Base-by-base conservation (phyloP, 1,140 invertebrate genomes). In the Zaprionus africanus region DNA sequence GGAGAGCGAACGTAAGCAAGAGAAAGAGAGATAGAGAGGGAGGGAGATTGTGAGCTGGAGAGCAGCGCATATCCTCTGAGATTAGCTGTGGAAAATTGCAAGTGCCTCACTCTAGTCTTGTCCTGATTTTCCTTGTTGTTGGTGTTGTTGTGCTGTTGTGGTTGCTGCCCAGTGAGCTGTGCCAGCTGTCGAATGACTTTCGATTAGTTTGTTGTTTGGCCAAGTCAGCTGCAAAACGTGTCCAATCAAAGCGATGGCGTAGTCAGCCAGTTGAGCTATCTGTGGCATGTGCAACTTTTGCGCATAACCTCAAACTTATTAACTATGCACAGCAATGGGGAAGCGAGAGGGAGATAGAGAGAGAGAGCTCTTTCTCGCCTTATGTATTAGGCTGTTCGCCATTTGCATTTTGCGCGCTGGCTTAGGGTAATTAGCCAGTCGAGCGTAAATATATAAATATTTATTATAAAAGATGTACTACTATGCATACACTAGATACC, bases 11-110 rank as follows among this genome's bases (percentile, higher is more conserved):
- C 31, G 11, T 31, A 41, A 43, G 2, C 22, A 31, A 34, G 31
- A n/a, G 64, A 26, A 1, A 36, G 19, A 11, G 51, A 12, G 41
- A 49, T 13, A 62, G 4, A 59, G 38, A n/a, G 71, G 26, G 1
- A 36, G 19, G 11, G 51, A 31, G 12, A 46, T n/a, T 22, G 26
- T 24, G 56, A 34, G 56, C 49, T 9, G 15, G 15, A 65, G 15
- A 38, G 28, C 19, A 51, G 43, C 38, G 31, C 38, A 58, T 46
- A 73, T 80, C 85, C 85, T 88, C 85, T 82, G 86, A 85, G 85
- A 88, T 88, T 90, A 88, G 85, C 78, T 64, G 41, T 19, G 51
- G 78, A 70, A 82, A 77, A 82, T 82, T 82, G 80, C 72, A 79
- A 76, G 62, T 59, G 61, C 34, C 22, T 34, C 26, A n/a, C n/a